These are phyloP conservation scores for Lophura nycthemera DNA, from an alignment of 2,113 vertebrate genomes.

Conservation along the genomic window DNA sequence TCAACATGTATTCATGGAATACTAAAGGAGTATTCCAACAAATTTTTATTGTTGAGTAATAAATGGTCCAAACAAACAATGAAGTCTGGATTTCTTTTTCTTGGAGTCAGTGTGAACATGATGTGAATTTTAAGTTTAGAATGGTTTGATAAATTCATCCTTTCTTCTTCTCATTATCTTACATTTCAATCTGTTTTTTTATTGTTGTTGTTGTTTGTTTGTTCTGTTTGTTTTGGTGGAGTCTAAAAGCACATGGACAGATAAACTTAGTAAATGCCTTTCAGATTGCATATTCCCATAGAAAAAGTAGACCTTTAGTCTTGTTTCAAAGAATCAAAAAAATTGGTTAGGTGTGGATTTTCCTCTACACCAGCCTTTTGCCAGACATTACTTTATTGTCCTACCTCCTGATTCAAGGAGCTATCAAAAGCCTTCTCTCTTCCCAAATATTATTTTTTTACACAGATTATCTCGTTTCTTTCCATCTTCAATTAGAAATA, in stretches of 20 bases:
- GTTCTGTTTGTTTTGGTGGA: background rate
- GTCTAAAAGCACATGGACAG: background rate
- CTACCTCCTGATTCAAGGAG: background rate
- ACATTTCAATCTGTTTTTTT: background rate
- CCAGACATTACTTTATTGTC: background rate
- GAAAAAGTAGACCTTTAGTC: background rate
- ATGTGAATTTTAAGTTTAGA: background rate
- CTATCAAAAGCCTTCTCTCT: background rate
- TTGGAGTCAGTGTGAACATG: background rate
- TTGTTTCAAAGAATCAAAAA: background rate
- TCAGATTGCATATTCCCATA: background rate
- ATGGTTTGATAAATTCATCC: background rate
- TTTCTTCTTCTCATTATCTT: background rate
- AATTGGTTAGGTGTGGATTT: background rate
- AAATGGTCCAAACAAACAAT: background rate
- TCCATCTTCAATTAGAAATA: background rate
- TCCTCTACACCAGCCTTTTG: background rate
- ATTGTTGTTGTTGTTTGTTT: too few relatives aligned
- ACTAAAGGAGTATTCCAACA: accelerated
- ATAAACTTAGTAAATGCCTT: background rate
- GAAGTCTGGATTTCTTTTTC: accelerated
- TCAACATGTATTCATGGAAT: accelerated
- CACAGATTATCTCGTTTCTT: background rate
- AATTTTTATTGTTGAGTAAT: background rate
- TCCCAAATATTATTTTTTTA: background rate